Base-by-base conservation (phyloP, 2,797 vertebrate species). In the Pseudocheirus occidentalis region DNA sequence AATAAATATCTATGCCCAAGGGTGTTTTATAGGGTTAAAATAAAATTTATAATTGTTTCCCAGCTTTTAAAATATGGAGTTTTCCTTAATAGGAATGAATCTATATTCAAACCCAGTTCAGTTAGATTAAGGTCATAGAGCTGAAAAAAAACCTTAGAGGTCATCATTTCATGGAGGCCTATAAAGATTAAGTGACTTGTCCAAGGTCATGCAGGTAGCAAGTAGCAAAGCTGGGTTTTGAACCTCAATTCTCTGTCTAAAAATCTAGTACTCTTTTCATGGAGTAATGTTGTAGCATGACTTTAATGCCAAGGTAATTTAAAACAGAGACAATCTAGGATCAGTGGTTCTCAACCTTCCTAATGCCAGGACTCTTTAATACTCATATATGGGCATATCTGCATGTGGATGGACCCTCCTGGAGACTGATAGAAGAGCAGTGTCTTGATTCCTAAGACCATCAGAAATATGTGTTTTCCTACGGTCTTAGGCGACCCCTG, bases 251-350 rank as follows among this genome's bases (percentile, higher is more conserved):
- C 10, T 59, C 73, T 50, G 9, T 46, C 73, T 96, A 93, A 91
- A 66, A n/a, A 87, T 50, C 28, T 27, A 90, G 27, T 5, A 9
- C 46, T 52, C 89, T 1, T 0, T 92, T 95, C 81, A 87, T 90
- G 55, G 55, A 92, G 59, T 90, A 96, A 90, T 29, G 34, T 34
- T 16, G 9, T 62, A 53, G 91, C 92, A 34, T 92, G 91, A 92
- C 13, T 90, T 95, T 54, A 62, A 93, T 95, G 93, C 46, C 90
- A 95, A 95, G 91, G 28, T 91, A 62, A 55, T 58, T 91, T 16
- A 55, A 90, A 55, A 11, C 40, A 46, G 40, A 87, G 29, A 40
- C 34, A 10, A 16, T 21, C 55, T 29, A 40, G 56, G n/a, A n/a
- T n/a, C n/a, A n/a, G n/a, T n/a, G n/a, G n/a, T n/a, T n/a, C n/a